phyloP scores from a whole-genome alignment of 2,888 invertebrate genomes.

The Ornithoptera alexandrae region DNA sequence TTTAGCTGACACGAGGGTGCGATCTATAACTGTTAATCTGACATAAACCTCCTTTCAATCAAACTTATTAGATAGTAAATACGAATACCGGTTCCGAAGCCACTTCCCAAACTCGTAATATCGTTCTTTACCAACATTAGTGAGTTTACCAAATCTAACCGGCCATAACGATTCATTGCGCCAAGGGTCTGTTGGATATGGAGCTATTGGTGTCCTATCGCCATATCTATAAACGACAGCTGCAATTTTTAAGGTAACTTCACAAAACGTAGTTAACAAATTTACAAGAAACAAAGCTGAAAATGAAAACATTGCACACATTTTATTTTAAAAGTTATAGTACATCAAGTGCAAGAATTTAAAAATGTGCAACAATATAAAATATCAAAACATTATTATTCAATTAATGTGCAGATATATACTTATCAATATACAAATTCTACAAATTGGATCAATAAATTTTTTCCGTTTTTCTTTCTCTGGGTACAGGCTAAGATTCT shows the following conservation, averaged over 20 bases:
- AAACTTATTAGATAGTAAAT: slow-evolving; percentile 57
- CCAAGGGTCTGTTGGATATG: slow-evolving; percentile 92
- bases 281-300: slow-evolving; percentile 1
- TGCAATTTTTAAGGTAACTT: slow-evolving; percentile 58
- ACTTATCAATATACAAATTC: too few species aligned
- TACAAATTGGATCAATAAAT: too few species aligned
- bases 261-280: slow-evolving; percentile 32
- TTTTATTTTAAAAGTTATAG: not conserved
- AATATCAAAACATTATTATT: too few species aligned
- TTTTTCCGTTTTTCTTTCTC: too few species aligned
- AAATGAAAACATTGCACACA: slow-evolving; percentile 9
- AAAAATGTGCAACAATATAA: not conserved
- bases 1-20: slow-evolving; percentile 93
- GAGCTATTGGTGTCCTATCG: slow-evolving; percentile 90
- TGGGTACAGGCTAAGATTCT: too few species aligned
- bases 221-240: slow-evolving; percentile 90
- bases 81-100: slow-evolving; percentile 84
- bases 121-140: slow-evolving; percentile 87
- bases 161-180: slow-evolving; percentile 88
- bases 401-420: too few species aligned
- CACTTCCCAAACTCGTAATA: slow-evolving; percentile 88
- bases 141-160: slow-evolving; percentile 91
- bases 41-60: slow-evolving; percentile 80
- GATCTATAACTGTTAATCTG: slow-evolving; percentile 91
- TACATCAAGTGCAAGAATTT: not conserved